These are phyloP conservation scores for Ornithorhynchus anatinus DNA, from an alignment of 2,113 vertebrate genomes.

Conservation along the genomic window DNA sequence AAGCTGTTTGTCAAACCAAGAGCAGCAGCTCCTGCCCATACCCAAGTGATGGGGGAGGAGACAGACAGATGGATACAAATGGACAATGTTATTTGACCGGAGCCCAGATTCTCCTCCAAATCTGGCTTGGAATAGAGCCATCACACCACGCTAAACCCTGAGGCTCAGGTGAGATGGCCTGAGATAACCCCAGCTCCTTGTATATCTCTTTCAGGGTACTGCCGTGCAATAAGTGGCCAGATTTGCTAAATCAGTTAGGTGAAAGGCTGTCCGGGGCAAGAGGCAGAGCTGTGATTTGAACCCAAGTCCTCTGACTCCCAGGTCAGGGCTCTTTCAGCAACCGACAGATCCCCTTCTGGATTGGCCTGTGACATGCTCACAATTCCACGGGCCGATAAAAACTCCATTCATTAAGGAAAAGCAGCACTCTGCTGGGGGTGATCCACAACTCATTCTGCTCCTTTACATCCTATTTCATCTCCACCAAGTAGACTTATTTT, in stretches of 20 bases:
- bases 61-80: not conserved
- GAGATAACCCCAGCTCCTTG: not conserved
- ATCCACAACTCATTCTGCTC: slow-evolving; percentile 53
- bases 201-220: not conserved
- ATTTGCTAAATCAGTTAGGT: slow-evolving; percentile 34
- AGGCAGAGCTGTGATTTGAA: not conserved
- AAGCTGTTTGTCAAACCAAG: not conserved
- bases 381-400: not conserved
- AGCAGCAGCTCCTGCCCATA: not conserved
- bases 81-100: not conserved
- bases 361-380: not conserved
- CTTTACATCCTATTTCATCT: slow-evolving; percentile 58
- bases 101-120: not conserved
- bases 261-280: slow-evolving; percentile 11
- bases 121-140: slow-evolving; percentile 21
- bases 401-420: not conserved
- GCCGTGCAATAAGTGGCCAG: not conserved
- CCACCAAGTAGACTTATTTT: slow-evolving; percentile 52
- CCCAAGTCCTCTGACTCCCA: not conserved
- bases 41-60: not conserved
- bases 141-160: not conserved
- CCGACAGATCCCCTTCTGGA: too few relatives aligned
- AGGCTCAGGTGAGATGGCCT: not conserved
- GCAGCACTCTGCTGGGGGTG: not conserved
- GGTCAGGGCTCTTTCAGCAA: not conserved